Evolutionary conservation across 2,888 invertebrate genomes (phyloP).

Genomic region (Dryadula phaetusa): DNA sequence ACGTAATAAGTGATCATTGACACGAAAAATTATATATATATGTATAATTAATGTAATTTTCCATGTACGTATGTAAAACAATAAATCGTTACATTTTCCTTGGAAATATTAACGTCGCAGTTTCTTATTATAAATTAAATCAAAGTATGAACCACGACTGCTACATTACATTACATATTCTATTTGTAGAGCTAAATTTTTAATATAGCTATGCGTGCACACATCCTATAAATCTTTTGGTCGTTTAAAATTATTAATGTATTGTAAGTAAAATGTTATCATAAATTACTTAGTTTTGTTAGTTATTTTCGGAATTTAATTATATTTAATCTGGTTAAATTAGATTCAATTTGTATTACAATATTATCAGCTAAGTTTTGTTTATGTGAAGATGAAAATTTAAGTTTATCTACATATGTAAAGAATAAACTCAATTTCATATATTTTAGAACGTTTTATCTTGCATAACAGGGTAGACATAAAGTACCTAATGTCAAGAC

Average conservation of each 20-base stretch:
- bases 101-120: slow-evolving; percentile 15
- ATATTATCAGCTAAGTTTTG: too few relatives aligned
- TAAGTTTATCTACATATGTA: too few relatives aligned
- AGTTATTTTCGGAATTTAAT: background rate
- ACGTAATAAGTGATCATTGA: background rate
- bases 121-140: slow-evolving; percentile 18
- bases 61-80: slow-evolving; percentile 25
- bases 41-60: slow-evolving; percentile 9
- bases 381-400: too few relatives aligned
- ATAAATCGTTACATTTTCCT: slow-evolving; percentile 15
- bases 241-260: slow-evolving; percentile 3
- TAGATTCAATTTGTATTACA: too few relatives aligned
- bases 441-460: too few relatives aligned
- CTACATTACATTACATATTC: slow-evolving; percentile 15
- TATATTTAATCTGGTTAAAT: background rate
- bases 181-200: slow-evolving; percentile 21
- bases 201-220: slow-evolving; percentile 20
- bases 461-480: too few relatives aligned
- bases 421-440: too few relatives aligned
- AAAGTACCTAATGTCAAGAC: too few relatives aligned
- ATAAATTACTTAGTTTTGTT: background rate
- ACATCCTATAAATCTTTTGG: slow-evolving; percentile 15
- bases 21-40: background rate
- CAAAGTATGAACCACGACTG: background rate
- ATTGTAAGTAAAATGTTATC: background rate